phyloP scores from a whole-genome alignment of 2,113 vertebrate species.

The Nerophis ophidion region DNA sequence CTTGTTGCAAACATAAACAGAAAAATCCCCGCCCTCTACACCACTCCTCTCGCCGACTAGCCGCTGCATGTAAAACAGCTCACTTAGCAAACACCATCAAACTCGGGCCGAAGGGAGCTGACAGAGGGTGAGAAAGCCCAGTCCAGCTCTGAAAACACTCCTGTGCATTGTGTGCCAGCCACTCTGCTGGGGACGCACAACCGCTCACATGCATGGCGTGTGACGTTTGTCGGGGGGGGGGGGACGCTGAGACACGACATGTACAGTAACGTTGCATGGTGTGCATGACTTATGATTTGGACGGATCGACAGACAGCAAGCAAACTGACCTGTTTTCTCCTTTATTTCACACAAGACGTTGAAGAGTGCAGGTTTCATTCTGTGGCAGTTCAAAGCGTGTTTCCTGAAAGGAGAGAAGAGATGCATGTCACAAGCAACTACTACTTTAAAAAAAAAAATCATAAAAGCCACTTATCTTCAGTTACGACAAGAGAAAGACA shows the following conservation, averaged over 20 bases:
- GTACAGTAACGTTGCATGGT: neutral
- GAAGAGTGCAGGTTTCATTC: slow-evolving; percentile 78
- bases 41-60: slow-evolving; percentile 30
- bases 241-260: slow-evolving; percentile 3
- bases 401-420: slow-evolving; percentile 61
- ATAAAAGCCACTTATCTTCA: neutral
- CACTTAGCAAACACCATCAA: slow-evolving; percentile 40
- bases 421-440: slow-evolving; percentile 10
- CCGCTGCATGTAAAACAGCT: slow-evolving; percentile 52
- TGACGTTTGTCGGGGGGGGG: slow-evolving; percentile 9
- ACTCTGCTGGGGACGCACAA: slow-evolving; percentile 10
- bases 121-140: slow-evolving; percentile 25
- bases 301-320: too few species aligned
- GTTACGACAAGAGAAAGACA: too few species aligned
- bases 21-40: slow-evolving; percentile 27
- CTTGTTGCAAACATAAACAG: slow-evolving; percentile 55
- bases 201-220: slow-evolving; percentile 14
- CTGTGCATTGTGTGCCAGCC: slow-evolving; percentile 33
- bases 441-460: neutral
- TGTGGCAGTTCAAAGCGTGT: slow-evolving; percentile 77
- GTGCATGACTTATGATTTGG: neutral
- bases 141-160: slow-evolving; percentile 41
- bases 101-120: slow-evolving; percentile 40
- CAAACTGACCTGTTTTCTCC: slow-evolving; percentile 71
- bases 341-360: slow-evolving; percentile 77